Evolutionary conservation across 2,888 invertebrate species (phyloP).

Genomic region (Lepetodrilus schrolli): DNA sequence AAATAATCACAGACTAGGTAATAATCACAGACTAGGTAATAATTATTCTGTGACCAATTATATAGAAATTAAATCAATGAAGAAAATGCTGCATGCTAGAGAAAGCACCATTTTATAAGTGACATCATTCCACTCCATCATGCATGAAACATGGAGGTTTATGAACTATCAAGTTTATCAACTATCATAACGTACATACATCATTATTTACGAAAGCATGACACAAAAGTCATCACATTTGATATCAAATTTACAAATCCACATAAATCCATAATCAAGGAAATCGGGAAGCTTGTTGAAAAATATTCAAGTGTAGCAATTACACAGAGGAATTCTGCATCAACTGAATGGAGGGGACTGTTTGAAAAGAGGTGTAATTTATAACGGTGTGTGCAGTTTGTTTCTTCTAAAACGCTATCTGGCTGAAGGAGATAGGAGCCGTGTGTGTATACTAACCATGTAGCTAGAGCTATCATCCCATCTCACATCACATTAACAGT

Average conservation of each 20-base stretch:
- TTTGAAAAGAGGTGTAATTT: conserved; percentile 25
- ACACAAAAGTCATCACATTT: no score
- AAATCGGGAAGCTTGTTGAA: neutral
- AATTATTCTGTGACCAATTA: no score
- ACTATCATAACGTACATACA: no score
- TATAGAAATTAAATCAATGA: no score
- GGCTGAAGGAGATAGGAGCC: neutral
- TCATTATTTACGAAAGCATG: no score
- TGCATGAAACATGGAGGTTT: no score
- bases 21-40: no score
- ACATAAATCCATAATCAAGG: neutral
- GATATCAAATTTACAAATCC: neutral
- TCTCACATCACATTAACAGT: conserved; percentile 23
- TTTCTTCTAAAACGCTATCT: neutral
- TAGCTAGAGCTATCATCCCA: conserved; percentile 12
- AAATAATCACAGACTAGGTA: no score
- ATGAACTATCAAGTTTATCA: no score
- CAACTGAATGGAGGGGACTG: neutral
- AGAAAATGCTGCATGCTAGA: no score
- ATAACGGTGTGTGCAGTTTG: neutral
- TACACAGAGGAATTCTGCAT: neutral
- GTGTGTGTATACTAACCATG: conserved; percentile 1
- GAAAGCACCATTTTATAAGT: no score
- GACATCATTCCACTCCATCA: no score
- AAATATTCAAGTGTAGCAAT: neutral